These are phyloP conservation scores for Erethizon dorsatum DNA, from an alignment of 2,797 vertebrate species.

Conservation along the genomic window DNA sequence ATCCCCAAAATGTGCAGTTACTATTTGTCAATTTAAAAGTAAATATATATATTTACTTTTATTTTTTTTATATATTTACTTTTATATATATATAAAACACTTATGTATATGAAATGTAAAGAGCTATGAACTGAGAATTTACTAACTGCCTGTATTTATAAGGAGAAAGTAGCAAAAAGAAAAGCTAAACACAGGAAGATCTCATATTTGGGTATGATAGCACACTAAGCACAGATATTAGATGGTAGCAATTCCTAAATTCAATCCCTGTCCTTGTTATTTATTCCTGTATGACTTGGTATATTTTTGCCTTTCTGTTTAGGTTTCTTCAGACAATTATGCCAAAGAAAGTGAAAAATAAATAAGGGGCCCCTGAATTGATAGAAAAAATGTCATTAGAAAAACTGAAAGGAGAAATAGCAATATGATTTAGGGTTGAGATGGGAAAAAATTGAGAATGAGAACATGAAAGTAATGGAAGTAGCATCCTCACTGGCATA, in stretches of 20 bases:
- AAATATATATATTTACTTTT: not conserved
- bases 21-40: not conserved
- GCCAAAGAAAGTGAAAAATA: not conserved
- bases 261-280: not conserved
- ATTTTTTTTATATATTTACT: not conserved
- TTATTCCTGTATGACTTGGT: not conserved
- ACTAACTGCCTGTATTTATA: not conserved
- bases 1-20: not conserved
- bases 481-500: not conserved
- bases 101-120: not conserved
- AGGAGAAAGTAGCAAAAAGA: not conserved
- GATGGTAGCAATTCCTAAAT: not conserved
- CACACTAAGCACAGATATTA: not conserved
- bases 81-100: too few species aligned
- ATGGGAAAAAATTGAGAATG: not conserved
- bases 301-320: not conserved
- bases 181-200: not conserved
- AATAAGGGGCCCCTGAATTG: not conserved
- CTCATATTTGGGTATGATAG: accelerated
- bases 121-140: not conserved
- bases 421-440: not conserved
- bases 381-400: not conserved
- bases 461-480: not conserved
- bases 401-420: not conserved
- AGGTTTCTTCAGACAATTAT: not conserved